A percentile compares a stretch with the other conserved stretches of the same genome.
These are phyloP conservation scores for Drosophila arizonae DNA, from an alignment of 1,140 invertebrate species.

Conservation along the genomic window DNA sequence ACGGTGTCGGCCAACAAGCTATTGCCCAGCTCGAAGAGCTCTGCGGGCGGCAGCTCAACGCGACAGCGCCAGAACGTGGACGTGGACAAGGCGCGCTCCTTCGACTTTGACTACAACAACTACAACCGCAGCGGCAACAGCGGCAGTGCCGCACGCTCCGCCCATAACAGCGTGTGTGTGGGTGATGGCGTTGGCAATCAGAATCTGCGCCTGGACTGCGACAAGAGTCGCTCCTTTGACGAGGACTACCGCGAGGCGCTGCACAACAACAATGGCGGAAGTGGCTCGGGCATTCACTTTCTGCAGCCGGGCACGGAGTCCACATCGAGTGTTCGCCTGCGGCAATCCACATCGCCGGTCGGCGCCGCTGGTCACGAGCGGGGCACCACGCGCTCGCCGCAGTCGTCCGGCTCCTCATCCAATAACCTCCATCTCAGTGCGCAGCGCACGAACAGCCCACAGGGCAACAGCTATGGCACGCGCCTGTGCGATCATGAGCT, in stretches of 20 bases:
- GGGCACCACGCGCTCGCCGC: slow-evolving; percentile 62
- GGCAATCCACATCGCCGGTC: slow-evolving; percentile 53
- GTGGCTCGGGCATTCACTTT: slow-evolving; percentile 45
- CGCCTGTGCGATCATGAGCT: slow-evolving; percentile 80
- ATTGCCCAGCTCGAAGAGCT: slow-evolving; percentile 21
- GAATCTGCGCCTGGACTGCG: slow-evolving; percentile 69
- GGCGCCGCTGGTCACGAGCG: slow-evolving; percentile 36
- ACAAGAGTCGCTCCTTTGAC: slow-evolving; percentile 81
- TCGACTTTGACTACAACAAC: slow-evolving; percentile 78
- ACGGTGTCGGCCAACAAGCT: slow-evolving; percentile 34
- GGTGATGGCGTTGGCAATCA: slow-evolving; percentile 64
- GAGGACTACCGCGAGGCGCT: slow-evolving; percentile 76
- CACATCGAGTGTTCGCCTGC: slow-evolving; percentile 31
- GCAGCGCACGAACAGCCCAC: slow-evolving; percentile 69
- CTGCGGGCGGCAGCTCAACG: slow-evolving; percentile 6
- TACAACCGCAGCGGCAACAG: slow-evolving; percentile 48
- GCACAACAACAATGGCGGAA: slow-evolving; percentile 53
- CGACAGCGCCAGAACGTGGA: slow-evolving; percentile 55
- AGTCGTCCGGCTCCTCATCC: slow-evolving; percentile 73
- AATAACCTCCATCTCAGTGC: slow-evolving; percentile 61
- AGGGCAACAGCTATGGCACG: slow-evolving; percentile 70
- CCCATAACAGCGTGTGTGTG: slow-evolving; percentile 41
- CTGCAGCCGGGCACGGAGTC: slow-evolving; percentile 52
- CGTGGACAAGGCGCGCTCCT: slow-evolving; percentile 76
- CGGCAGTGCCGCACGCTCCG: slow-evolving; percentile 13